Base-by-base conservation (phyloP, 2,113 vertebrate genomes). In the Leucopternis melanops region DNA sequence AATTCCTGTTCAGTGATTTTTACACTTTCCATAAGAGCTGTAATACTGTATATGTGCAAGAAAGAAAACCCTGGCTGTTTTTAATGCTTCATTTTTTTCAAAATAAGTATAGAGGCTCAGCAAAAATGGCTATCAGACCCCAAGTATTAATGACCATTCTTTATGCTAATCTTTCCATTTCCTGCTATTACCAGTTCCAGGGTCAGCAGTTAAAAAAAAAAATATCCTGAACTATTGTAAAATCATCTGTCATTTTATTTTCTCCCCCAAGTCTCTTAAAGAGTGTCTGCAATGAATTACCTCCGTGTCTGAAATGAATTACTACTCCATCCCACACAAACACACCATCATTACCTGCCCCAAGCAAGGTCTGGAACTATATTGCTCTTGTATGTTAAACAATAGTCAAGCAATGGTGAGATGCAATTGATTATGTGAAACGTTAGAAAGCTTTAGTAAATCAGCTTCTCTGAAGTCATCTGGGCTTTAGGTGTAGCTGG, bases 261-360 rank as follows among this genome's bases (percentile, higher is more conserved):
- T 94, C 90, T 90, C 67, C 92, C 94, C 49, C 36, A 49, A 81
- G 80, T 81, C 73, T 80, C 91, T 86, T 93, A 92, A 97, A 95
- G 75, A 86, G 86, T 91, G 92, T 97, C 97, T 97, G 97, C 63
- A 97, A 95, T 97, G 95, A 97, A 95, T 97, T 97, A 97, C 88
- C 95, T 96, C 97, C 63, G 2, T 87, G 62, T 95, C 94, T 96
- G 95, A 97, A 94, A 93, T 93, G 71, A 97, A 96, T 98, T 97
- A 96, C 80, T 95, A 19, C 74, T 96, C 94, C 92, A 92, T 97
- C 75, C 86, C 94, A 81, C 92, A 97, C 75, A 81, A 81, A 92
- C 81, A 92, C 87, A 85, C 81, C 82, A 93, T 88, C 85, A 95
- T 95, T 97, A 91, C 71, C 92, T 97, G 93, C 92, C 97, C 83